Evolutionary conservation across 2,113 vertebrate genomes (phyloP).

Genomic region (Dascyllus trimaculatus): DNA sequence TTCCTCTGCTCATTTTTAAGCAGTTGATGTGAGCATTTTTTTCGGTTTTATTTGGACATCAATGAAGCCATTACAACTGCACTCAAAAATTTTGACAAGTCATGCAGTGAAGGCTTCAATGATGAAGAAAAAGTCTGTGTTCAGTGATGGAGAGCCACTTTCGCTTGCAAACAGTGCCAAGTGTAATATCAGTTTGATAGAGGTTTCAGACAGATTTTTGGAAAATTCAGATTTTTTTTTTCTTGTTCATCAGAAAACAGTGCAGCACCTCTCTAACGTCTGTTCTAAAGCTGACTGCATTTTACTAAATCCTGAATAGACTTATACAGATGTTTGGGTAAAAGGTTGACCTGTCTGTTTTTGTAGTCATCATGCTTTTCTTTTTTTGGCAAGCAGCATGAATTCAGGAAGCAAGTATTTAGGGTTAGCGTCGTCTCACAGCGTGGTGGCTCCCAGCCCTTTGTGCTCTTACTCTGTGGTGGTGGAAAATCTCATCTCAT

Average conservation of each 20-base stretch:
- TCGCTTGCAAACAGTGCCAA: not conserved
- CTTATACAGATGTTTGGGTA: not conserved
- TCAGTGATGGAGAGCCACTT: not conserved
- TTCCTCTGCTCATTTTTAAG: not conserved
- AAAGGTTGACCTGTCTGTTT: not conserved
- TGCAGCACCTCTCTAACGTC: too few relatives aligned
- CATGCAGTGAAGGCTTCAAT: too few relatives aligned
- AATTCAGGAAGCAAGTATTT: not conserved
- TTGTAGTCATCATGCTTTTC: too few relatives aligned
- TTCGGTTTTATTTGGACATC: too few relatives aligned
- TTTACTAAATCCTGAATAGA: not conserved
- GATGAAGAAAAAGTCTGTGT: not conserved
- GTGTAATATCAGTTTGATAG: constrained; percentile 6
- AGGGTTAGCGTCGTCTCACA: not conserved
- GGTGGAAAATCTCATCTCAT: constrained; percentile 19
- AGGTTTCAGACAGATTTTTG: not conserved
- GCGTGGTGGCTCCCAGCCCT: not conserved
- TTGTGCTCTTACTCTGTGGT: constrained; percentile 1
- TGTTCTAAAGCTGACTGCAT: not conserved
- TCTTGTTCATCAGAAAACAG: too few relatives aligned
- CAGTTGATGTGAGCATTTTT: too few relatives aligned
- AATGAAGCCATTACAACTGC: too few relatives aligned
- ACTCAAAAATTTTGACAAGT: too few relatives aligned
- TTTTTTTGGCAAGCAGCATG: not conserved
- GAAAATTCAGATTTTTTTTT: too few relatives aligned